Base-by-base conservation (phyloP, 2,797 vertebrate species). In the Muraenolepis orangiensis region DNA sequence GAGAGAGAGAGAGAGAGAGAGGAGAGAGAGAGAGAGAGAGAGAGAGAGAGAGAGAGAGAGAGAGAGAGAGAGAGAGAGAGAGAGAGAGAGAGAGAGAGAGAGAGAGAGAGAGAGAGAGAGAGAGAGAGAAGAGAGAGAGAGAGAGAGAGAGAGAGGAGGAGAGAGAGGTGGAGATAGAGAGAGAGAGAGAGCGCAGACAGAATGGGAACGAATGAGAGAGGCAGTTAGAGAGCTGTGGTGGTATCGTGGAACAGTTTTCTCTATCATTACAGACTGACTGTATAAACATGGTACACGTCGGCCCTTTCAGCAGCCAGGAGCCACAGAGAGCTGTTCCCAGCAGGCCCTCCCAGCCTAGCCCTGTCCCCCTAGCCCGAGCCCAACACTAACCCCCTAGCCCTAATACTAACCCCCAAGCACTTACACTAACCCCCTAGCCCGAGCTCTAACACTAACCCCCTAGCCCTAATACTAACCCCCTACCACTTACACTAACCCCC, bases 191-290 rank as follows among this genome's bases (percentile, higher is more conserved):
- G 34, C 76, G 69, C 32, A 20, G 66, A 8, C 26, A 20, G 40
- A 20, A 20, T 4, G 26, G 29, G 72, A 34, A 18, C 3, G 34
- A n/a, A 23, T 23, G 42, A 57, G 14, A 72, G 71, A 66, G 14
- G 8, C 57, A 66, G n/a, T 14, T 12, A 38, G 57, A 66, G 51
- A 42, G 36, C 36, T 4, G 38, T 40, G 23, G 70, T 81, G 40
- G 40, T 42, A 42, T n/a, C n/a, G 40, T 42, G 40, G 40, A 42
- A 42, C 40, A 3, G 40, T 42, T 42, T 46, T 8, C 42, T 82
- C 87, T 89, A 74, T 90, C 85, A 91, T 91, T 90, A 89, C 80
- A 80, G 18, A 36, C 82, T 13, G 68, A 32, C 79, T 73, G 73
- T 83, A 79, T 84, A 87, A 89, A 90, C 82, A 85, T 34, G 81